A percentile compares a stretch with the other conserved stretches of the same genome.
Conservation (phyloP, 2,888 invertebrate species). For the Emmelina monodactyla region DNA sequence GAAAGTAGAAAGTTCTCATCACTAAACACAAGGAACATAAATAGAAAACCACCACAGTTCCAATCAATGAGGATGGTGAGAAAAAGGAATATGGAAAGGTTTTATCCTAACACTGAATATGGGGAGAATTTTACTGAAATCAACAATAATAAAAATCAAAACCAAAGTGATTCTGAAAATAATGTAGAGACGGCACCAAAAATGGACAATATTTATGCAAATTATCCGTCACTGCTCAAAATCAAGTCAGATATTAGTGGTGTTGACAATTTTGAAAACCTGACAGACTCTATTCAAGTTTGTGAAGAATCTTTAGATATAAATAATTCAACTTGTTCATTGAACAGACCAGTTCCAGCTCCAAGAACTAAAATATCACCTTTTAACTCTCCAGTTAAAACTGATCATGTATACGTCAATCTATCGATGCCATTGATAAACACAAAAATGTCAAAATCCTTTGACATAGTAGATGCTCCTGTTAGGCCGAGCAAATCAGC, state of each 20-base stretch:
- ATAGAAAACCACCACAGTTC: slow-evolving; percentile 42
- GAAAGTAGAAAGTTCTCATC: slow-evolving; percentile 51
- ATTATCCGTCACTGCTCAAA: slow-evolving; percentile 43
- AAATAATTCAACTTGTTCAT: slow-evolving; percentile 46
- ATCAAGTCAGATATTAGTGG: slow-evolving; percentile 45
- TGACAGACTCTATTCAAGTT: slow-evolving; percentile 73
- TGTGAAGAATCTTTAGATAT: slow-evolving; percentile 56
- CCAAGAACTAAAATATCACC: slow-evolving; percentile 60
- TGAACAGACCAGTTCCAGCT: slow-evolving; percentile 66
- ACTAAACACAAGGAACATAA: slow-evolving; percentile 42
- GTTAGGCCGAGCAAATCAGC: slow-evolving; percentile 42
- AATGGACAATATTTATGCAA: slow-evolving; percentile 45
- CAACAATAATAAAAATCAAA: slow-evolving; percentile 54
- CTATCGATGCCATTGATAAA: slow-evolving; percentile 59
- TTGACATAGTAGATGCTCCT: slow-evolving; percentile 42
- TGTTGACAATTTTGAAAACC: slow-evolving; percentile 66
- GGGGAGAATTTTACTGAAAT: slow-evolving; percentile 57
- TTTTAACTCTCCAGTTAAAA: slow-evolving; percentile 38
- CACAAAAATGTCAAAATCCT: slow-evolving; percentile 30
- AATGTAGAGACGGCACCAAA: neutral
- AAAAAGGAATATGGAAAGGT: slow-evolving; percentile 56
- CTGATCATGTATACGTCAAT: slow-evolving; percentile 67
- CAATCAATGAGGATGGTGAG: slow-evolving; percentile 56
- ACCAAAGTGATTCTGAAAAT: slow-evolving; percentile 19
- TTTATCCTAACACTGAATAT: slow-evolving; percentile 58